These are phyloP conservation scores for Misgurnus anguillicaudatus DNA, from an alignment of 2,113 vertebrate species.

Conservation along the genomic window DNA sequence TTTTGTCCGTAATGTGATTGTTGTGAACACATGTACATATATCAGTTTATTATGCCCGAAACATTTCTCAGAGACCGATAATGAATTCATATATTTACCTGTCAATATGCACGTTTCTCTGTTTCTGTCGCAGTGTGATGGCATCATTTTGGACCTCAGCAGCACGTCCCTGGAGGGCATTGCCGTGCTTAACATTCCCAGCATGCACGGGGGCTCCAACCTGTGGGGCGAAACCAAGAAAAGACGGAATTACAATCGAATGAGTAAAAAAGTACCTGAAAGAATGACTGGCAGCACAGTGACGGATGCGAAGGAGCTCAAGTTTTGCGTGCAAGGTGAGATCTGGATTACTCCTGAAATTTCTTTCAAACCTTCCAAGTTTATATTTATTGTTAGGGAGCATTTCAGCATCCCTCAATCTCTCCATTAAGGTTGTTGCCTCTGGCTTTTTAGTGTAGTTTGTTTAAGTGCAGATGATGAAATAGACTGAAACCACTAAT, in stretches of 20 bases:
- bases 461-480: conserved; percentile 23
- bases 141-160: conserved; percentile 87
- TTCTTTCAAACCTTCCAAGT: not conserved
- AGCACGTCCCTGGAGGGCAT: conserved; percentile 89
- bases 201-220: conserved; percentile 96
- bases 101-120: not conserved
- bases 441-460: conserved; percentile 29
- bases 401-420: not conserved
- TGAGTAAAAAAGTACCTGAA: conserved; percentile 84
- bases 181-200: conserved; percentile 94
- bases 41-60: not conserved
- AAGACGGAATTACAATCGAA: conserved; percentile 83
- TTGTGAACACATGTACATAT: not conserved
- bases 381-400: not conserved
- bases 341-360: conserved; percentile 18
- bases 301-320: conserved; percentile 89
- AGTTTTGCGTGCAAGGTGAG: conserved; percentile 93
- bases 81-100: not conserved
- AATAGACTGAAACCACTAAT: conserved; percentile 40
- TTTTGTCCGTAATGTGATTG: not conserved
- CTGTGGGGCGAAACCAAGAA: conserved; percentile 93
- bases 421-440: not conserved
- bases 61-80: not conserved
- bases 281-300: conserved; percentile 71
- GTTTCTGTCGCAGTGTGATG: conserved; percentile 81